Conservation (phyloP, 2,113 vertebrate genomes). For the Falcunculus frontatus region DNA sequence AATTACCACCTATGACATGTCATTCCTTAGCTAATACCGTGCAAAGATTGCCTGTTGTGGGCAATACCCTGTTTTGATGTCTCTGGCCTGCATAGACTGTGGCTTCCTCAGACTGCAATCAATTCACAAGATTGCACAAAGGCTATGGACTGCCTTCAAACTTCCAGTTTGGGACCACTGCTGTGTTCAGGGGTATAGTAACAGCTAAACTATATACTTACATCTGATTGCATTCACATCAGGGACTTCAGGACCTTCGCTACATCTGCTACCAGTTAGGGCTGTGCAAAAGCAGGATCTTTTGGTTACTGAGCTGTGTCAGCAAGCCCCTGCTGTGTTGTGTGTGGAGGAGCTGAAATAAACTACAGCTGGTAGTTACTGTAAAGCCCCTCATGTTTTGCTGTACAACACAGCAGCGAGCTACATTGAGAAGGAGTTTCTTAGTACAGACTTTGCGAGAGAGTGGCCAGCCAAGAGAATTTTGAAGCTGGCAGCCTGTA, state of each 20-base stretch:
- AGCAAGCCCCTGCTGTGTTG: background rate
- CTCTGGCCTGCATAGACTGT: background rate
- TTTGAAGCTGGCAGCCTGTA: background rate
- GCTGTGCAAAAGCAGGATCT: background rate
- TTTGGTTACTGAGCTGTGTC: background rate
- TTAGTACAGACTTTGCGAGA: background rate
- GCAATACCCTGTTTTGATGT: slow-evolving; percentile 30
- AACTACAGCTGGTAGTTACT: background rate
- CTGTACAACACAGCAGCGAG: background rate
- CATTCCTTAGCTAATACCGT: background rate
- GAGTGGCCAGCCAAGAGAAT: background rate
- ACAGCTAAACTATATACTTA: background rate
- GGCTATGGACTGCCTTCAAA: slow-evolving; percentile 3
- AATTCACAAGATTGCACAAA: background rate
- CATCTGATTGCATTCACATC: background rate
- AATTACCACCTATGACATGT: background rate
- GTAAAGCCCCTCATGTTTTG: background rate
- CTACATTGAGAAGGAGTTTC: background rate
- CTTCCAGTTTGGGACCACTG: background rate
- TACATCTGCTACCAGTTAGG: background rate
- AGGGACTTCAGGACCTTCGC: background rate
- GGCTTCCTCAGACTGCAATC: slow-evolving; percentile 4
- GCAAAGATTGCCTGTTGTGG: background rate
- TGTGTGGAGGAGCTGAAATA: background rate
- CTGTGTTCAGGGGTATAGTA: background rate